Evolutionary conservation across 1,140 invertebrate genomes (phyloP).

Genomic region (Frieseomelitta varia): DNA sequence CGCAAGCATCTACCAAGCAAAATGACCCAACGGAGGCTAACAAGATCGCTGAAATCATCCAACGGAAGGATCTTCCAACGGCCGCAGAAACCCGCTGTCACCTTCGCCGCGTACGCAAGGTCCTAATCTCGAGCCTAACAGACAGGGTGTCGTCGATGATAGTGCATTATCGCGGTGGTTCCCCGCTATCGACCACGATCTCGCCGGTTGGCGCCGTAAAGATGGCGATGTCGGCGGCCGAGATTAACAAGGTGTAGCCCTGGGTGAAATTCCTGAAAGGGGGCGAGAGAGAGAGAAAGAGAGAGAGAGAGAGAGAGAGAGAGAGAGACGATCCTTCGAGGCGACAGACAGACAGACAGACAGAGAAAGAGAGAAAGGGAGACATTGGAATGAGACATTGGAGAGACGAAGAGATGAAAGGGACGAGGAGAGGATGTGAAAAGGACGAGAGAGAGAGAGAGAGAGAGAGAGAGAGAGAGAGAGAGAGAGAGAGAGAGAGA

Average conservation of each 20-base stretch:
- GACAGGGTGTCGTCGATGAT: constrained; percentile 28
- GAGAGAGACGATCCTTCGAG: neutral
- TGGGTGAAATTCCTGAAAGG: constrained; percentile 58
- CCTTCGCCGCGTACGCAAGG: neutral
- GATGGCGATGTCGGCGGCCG: constrained; percentile 68
- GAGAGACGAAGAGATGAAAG: neutral
- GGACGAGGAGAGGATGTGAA: neutral
- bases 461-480: neutral
- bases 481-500: neutral
- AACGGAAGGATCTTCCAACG: too few relatives aligned
- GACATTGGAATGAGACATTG: too few relatives aligned
- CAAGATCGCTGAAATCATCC: too few relatives aligned
- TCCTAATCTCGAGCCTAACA: neutral
- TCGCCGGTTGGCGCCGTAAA: constrained; percentile 63
- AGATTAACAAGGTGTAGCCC: constrained; percentile 60
- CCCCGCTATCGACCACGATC: constrained; percentile 55
- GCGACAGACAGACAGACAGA: neutral
- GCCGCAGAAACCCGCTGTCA: too few relatives aligned
- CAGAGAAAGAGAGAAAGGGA: constrained; percentile 10
- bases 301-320: constrained; percentile 22
- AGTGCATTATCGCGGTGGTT: constrained; percentile 52
- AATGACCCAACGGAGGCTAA: too few relatives aligned
- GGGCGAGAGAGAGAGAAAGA: constrained; percentile 12
- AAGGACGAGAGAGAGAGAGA: neutral
- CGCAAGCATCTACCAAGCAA: too few relatives aligned